These are phyloP conservation scores for Lordiphosa fenestrarum DNA, from an alignment of 2,888 invertebrate genomes.

Conservation along the genomic window DNA sequence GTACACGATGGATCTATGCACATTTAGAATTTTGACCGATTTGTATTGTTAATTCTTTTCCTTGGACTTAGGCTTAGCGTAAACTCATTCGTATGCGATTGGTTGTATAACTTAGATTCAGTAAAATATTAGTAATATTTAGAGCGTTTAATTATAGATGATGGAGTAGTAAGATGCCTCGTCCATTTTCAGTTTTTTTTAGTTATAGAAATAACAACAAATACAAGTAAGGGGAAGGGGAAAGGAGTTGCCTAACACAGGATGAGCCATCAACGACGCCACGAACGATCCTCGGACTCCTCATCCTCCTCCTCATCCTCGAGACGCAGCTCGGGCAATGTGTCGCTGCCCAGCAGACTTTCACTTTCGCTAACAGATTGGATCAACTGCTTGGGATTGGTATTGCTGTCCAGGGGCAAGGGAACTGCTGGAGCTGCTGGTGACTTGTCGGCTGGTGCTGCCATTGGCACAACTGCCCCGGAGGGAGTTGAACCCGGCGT, in stretches of 20 bases:
- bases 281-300: conserved; percentile 91
- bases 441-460: conserved; percentile 48
- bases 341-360: conserved; percentile 74
- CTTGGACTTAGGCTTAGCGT: conserved; percentile 47
- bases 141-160: conserved; percentile 56
- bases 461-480: conserved; percentile 35
- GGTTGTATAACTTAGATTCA: conserved; percentile 59
- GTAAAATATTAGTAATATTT: conserved; percentile 71
- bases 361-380: conserved; percentile 73
- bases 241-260: conserved; percentile 38
- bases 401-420: conserved; percentile 33
- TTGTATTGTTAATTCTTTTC: conserved; percentile 27
- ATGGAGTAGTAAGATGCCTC: conserved; percentile 8
- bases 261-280: conserved; percentile 88
- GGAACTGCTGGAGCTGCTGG: conserved; percentile 11
- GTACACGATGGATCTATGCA: conserved; percentile 36
- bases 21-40: conserved; percentile 16
- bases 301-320: conserved; percentile 94
- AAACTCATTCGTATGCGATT: conserved; percentile 52
- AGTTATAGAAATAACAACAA: conserved; percentile 67
- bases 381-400: conserved; percentile 49
- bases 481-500: conserved; percentile 28
- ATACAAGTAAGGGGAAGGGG: conserved; percentile 36
- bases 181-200: conserved; percentile 17
- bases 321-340: conserved; percentile 85